Evolutionary conservation across 2,797 vertebrate genomes (phyloP), one percentile per base, ranked within the genome.

Genomic region (Numenius phaeopus): DNA sequence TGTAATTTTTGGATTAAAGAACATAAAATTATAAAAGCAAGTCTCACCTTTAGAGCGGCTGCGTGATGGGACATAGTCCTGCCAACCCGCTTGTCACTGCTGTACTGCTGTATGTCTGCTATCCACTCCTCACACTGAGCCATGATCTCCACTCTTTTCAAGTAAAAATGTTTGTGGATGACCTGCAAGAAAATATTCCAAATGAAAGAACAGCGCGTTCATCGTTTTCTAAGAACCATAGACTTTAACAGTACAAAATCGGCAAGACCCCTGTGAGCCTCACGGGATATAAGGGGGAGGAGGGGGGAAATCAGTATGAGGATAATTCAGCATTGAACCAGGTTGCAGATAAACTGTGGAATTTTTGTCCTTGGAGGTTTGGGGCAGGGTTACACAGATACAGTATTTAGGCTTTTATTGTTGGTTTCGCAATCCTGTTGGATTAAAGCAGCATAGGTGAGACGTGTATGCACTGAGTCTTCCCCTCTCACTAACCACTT

Each of bases 101-200:
- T 99, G 98, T 99, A 99, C 98, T 99, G 99, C 98, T 99, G 99
- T 95, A 99, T 99, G 98, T 99, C 99, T 16, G 99, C 98, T 95
- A 99, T 99, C 99, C 99, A 99, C 93, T 99, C 99, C 95, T 99
- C 99, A 92, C 99, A 99, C 98, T 99, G 99, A 70, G 99, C 98
- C 99, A 99, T 99, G 97, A 99, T 99, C 98, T 99, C 99, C 7
- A 98, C 98, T 92, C 99, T 98, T 97, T 99, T 99, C 98, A 99
- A 98, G 98, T 99, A 99, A 98, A 99, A 99, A 96, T 99, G 99
- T 98, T 99, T 99, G 98, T 99, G 99, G 97, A 99, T 99, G 92
- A 99, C 99, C 99, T 99, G 96, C 32, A 94, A 79, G 78, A 64
- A 77, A 88, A 95, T 26, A 87, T 52, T 39, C 34, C 72, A 5